Base-by-base conservation (phyloP, 2,888 invertebrate genomes). In the Itoplectis maculator region DNA sequence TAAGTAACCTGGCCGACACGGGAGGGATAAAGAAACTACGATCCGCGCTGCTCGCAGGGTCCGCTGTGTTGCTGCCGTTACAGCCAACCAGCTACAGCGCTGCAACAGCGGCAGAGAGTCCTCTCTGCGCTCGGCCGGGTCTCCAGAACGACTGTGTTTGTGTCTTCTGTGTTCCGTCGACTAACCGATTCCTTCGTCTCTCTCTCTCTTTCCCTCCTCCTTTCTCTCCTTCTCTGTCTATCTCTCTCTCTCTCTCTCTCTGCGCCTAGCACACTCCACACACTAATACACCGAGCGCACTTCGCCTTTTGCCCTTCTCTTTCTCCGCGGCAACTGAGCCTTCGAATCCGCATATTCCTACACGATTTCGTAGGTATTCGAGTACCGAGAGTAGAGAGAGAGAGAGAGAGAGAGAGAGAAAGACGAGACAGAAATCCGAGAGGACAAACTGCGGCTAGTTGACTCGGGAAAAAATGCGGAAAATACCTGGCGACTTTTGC, bases 21-120 rank as follows among this genome's bases (percentile, higher is more conserved):
- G 68, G 77, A 78, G 56, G 81, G 47, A 78, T 82, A 78, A 81
- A 81, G 74, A 78, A 81, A 51, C 69, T 81, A 73, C 77, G 81
- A 77, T 54, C 66, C 59, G 40, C 65, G 59, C n/a, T n/a, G n/a
- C n/a, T n/a, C 59, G 37, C 69, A 59, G 76, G 42, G 76, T 73
- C 54, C 68, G 78, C 56, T 78, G 56, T 51, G 51, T 18, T 20
- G 63, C 40, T 42, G 63, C 56, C 35, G 51, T 20, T 51, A 15
- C 49, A 6, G 49, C 15, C 15, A n/a, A n/a, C 3, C 49, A 6
- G 37, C 29, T 18, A 29, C 66, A 6, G 37, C 70, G 11, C 18
- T 11, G 51, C n/a, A 68, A 23, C 15, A 51, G 7, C 37, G 2
- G 56, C 20, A 54, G 8, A 37, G 69, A 37, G 40, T n/a, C 54